These are phyloP conservation scores for Sicus ferrugineus DNA, from an alignment of 2,888 invertebrate genomes.

Conservation along the genomic window DNA sequence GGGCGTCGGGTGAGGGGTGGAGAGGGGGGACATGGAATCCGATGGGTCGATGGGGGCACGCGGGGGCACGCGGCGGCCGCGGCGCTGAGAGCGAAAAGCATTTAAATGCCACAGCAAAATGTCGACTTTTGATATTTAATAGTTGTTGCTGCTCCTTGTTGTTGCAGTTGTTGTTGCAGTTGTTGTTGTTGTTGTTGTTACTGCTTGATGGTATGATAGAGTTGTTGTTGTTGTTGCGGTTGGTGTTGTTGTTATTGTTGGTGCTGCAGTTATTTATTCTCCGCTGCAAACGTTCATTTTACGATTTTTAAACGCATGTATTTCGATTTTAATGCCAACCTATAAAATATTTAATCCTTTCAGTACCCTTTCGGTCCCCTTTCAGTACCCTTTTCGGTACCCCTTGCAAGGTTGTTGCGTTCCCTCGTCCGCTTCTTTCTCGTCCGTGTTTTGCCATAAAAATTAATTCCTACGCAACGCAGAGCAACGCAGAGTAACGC, in stretches of 20 bases:
- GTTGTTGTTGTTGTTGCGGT: constrained; percentile 28
- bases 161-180: constrained; percentile 20
- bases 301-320: constrained; percentile 36
- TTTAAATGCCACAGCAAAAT: constrained; percentile 38
- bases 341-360: constrained; percentile 31
- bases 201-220: too few species aligned
- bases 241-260: constrained; percentile 10
- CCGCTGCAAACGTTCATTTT: constrained; percentile 34
- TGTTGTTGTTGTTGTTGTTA: neutral
- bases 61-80: too few species aligned
- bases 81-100: neutral
- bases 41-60: too few species aligned
- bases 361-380: neutral
- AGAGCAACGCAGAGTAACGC: neutral
- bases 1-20: neutral
- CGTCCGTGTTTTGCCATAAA: constrained; percentile 7
- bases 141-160: constrained; percentile 26
- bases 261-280: constrained; percentile 27
- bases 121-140: constrained; percentile 38
- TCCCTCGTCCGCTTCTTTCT: too few species aligned
- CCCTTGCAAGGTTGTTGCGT: too few species aligned
- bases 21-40: too few species aligned
- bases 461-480: constrained; percentile 1
- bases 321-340: constrained; percentile 28
- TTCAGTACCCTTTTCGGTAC: too few species aligned